A percentile compares a stretch with the other conserved stretches of the same genome.
These are phyloP conservation scores for Apodemus agrarius DNA, from an alignment of 2,797 vertebrate genomes.

Conservation along the genomic window DNA sequence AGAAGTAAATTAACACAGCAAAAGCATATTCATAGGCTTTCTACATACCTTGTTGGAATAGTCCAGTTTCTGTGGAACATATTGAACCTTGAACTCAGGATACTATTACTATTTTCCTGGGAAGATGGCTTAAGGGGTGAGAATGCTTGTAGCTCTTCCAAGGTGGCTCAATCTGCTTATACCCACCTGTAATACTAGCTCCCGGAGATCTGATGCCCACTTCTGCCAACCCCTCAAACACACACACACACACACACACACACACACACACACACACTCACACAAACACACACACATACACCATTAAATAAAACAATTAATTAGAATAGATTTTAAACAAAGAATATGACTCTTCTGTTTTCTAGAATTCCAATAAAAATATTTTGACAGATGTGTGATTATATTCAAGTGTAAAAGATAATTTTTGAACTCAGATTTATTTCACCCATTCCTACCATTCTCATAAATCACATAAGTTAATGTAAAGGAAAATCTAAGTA, in stretches of 20 bases:
- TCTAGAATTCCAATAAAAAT: background rate
- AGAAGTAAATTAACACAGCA: background rate
- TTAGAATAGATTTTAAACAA: background rate
- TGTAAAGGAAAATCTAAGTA: background rate
- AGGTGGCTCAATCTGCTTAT: background rate
- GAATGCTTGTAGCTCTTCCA: background rate
- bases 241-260: background rate
- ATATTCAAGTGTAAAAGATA: background rate
- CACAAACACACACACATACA: too few relatives aligned
- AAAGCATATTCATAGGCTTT: background rate
- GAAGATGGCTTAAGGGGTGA: background rate
- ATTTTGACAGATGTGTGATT: background rate
- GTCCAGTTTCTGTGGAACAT: background rate
- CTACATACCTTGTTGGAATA: background rate
- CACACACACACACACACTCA: background rate
- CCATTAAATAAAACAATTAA: background rate
- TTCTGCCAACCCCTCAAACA: background rate
- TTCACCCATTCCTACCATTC: background rate
- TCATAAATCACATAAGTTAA: background rate
- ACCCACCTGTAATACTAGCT: background rate
- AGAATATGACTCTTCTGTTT: background rate
- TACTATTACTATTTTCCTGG: background rate
- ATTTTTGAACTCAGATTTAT: constrained; percentile 17
- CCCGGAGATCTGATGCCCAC: background rate
- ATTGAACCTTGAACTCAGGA: background rate